Base-by-base conservation (phyloP, 2,888 invertebrate genomes). In the Tridacna gigas region DNA sequence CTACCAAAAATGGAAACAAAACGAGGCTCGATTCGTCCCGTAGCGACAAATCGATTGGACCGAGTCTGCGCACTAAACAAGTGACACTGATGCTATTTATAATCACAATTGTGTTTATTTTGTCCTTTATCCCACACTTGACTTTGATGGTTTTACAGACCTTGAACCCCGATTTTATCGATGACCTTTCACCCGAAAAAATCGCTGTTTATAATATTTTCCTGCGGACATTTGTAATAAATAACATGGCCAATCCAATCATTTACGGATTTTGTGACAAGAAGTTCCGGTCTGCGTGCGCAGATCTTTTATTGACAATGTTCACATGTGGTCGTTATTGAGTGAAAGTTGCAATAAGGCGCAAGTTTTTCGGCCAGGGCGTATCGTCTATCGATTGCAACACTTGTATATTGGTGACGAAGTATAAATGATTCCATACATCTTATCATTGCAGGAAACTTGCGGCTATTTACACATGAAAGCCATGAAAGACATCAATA, bases 201-300 rank as follows among this genome's bases (percentile, higher is more conserved):
- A 74, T 89, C 12, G 82, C 82, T 12, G 25, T 88, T 20, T 90
- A 89, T 67, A 89, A 89, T 48, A 78, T 89, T 25, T 89, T 89
- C 20, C 86, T 91, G 28, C 84, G 91, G 3, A 88, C 91, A 0
- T 91, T 89, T 82, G 89, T 91, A 20, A 88, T 92, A n/a, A 92
- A 91, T 85, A 89, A 89, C 71, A 89, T 89, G 80, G 86, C 88
- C 15, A 92, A 92, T 77, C 88, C 90, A 20, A 89, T 91, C 45
- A 89, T 92, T 18, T 92, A 92, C 79, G 90, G 91, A 37, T 90
- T 91, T 75, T 90, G 89, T 79, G 90, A 90, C 80, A 88, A 88
- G 45, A 88, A 89, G 45, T 92, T 92, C 74, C 80, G 91, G 12
- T 73, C 80, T 20, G 91, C 90, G 77, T 89, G 89, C 63, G 77